phyloP scores from a whole-genome alignment of 2,888 invertebrate genomes.

The Andrena minutula region DNA sequence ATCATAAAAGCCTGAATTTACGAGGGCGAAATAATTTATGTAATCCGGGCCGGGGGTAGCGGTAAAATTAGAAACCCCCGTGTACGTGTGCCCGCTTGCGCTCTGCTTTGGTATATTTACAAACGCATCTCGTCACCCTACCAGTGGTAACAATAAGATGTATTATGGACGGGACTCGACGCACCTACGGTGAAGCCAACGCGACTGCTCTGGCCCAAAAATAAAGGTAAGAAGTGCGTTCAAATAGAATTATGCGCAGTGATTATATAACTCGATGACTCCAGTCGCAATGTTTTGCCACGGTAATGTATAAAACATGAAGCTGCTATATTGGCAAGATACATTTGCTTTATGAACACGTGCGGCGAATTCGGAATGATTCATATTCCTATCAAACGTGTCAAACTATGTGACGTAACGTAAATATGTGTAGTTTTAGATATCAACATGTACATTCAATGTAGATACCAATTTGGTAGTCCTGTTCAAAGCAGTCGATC shows the following conservation, averaged over 20 bases:
- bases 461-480: too few species aligned
- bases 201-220: neutral
- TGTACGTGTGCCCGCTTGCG: neutral
- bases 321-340: too few species aligned
- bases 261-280: neutral
- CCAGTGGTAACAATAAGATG: slow-evolving; percentile 14
- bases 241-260: slow-evolving; percentile 11
- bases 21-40: slow-evolving; percentile 72
- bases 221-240: neutral
- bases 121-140: slow-evolving; percentile 30
- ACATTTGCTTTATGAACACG: too few species aligned
- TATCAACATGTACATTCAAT: too few species aligned
- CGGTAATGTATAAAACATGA: neutral
- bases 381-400: too few species aligned
- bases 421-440: too few species aligned
- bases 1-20: slow-evolving; percentile 72
- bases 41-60: slow-evolving; percentile 59
- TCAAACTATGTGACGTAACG: too few species aligned
- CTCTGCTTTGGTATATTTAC: slow-evolving; percentile 36
- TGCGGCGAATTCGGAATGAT: too few species aligned
- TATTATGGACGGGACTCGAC: slow-evolving; percentile 20
- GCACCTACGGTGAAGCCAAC: neutral
- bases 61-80: slow-evolving; percentile 70
- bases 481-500: too few species aligned
- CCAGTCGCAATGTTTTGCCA: neutral